Conservation (phyloP, 2,113 vertebrate genomes). For the Urocynchramus pylzowi region DNA sequence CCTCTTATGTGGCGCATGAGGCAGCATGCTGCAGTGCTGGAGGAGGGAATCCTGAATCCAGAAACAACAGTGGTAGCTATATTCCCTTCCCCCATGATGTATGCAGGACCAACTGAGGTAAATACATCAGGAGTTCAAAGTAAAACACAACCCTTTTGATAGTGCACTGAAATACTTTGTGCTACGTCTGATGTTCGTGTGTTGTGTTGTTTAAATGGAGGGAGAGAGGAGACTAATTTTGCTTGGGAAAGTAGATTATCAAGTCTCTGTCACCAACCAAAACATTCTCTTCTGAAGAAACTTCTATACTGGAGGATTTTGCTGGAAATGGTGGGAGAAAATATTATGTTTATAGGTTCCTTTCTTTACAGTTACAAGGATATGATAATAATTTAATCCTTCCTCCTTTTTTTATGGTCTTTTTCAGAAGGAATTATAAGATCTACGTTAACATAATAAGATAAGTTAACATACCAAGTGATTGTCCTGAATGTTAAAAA, state of each 20-base stretch:
- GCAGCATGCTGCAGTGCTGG: conserved; percentile 93
- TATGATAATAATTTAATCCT: neutral
- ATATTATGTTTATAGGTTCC: neutral
- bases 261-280: neutral
- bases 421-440: neutral
- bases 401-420: neutral
- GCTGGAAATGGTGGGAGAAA: neutral
- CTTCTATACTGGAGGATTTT: neutral
- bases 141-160: neutral
- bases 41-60: conserved; percentile 87
- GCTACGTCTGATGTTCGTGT: neutral
- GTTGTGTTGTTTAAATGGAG: neutral
- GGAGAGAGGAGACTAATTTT: neutral
- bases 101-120: conserved; percentile 98
- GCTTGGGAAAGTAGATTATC: neutral
- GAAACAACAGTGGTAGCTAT: conserved; percentile 92
- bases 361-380: neutral
- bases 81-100: conserved; percentile 99
- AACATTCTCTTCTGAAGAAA: neutral
- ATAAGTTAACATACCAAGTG: neutral
- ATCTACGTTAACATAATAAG: no score
- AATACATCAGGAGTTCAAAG: neutral
- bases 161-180: neutral
- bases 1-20: conserved; percentile 95
- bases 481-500: neutral